Evolutionary conservation across 2,113 vertebrate species (phyloP).

Genomic region (Burhinus oedicnemus): DNA sequence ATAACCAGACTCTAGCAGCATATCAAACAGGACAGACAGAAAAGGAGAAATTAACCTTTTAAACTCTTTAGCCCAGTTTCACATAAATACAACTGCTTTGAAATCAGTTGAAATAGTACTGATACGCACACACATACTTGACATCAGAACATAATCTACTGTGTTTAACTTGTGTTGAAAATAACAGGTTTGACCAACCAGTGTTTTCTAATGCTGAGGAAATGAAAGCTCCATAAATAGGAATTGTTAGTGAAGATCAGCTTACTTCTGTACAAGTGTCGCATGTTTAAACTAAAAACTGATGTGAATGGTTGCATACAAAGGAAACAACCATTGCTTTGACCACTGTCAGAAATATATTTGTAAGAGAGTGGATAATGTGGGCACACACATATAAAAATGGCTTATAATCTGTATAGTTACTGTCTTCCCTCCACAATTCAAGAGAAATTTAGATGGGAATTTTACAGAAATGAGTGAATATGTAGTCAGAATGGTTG

Average conservation of each 20-base stretch:
- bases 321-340: neutral
- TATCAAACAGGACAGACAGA: neutral
- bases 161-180: neutral
- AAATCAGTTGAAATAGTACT: neutral
- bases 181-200: neutral
- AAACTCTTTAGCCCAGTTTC: neutral
- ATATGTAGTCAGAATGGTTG: neutral
- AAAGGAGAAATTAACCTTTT: neutral
- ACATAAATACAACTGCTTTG: neutral
- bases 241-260: neutral
- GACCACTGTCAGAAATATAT: neutral
- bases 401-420: neutral
- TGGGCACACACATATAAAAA: neutral
- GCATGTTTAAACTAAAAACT: neutral
- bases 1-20: neutral
- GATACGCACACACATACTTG: neutral
- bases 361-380: neutral
- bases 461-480: neutral
- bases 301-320: neutral
- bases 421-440: neutral
- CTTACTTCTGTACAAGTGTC: neutral
- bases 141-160: neutral
- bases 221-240: neutral
- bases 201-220: neutral
- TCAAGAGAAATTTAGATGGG: neutral